These are phyloP conservation scores for Edolisoma coerulescens DNA, from an alignment of 2,113 vertebrate genomes.

Conservation along the genomic window DNA sequence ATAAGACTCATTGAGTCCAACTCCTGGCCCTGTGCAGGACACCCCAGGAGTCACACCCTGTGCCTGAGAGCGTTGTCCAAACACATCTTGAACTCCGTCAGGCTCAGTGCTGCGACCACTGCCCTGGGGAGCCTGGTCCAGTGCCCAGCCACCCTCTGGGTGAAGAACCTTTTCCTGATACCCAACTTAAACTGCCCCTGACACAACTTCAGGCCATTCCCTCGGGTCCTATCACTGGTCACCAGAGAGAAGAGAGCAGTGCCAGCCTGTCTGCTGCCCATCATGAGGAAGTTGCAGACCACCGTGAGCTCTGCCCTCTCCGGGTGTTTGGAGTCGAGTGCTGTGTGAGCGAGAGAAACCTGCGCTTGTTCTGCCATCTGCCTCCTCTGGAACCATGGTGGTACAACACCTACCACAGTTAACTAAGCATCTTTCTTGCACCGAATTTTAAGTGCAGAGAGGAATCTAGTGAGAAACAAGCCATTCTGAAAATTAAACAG, in stretches of 20 bases:
- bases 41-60: neutral
- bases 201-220: neutral
- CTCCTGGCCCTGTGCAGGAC: neutral
- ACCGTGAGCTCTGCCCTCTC: neutral
- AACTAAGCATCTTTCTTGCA: neutral
- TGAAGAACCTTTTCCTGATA: neutral
- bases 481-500: slow-evolving; percentile 22
- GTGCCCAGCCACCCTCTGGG: neutral
- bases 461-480: neutral
- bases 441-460: neutral
- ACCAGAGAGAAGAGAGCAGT: neutral
- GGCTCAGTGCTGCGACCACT: neutral
- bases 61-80: neutral
- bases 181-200: neutral
- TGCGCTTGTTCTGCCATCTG: rapidly evolving
- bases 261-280: neutral
- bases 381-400: neutral
- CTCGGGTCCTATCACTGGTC: neutral
- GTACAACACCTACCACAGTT: neutral
- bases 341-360: neutral
- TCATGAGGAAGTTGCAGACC: neutral
- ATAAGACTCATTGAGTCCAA: neutral
- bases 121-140: neutral
- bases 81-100: neutral
- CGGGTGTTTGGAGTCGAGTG: neutral